These are phyloP conservation scores for Percopsis transmontana DNA, from an alignment of 2,113 vertebrate species.

Conservation along the genomic window DNA sequence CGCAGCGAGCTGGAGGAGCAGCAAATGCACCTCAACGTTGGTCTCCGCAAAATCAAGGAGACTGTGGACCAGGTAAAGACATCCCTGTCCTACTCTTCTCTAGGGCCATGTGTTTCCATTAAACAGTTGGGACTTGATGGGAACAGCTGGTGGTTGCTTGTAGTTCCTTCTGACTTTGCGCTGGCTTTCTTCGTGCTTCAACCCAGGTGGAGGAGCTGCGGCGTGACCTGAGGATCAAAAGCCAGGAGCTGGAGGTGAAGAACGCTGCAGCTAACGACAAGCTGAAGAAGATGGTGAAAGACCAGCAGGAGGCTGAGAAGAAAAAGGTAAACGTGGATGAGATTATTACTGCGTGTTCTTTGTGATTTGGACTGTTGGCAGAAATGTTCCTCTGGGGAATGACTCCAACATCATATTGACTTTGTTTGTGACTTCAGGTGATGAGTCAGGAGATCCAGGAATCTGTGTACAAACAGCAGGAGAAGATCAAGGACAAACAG, in stretches of 20 bases:
- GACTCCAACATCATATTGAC: no score
- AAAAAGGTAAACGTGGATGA: conserved; percentile 83
- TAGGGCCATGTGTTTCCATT: no score
- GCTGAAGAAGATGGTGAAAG: conserved; percentile 99
- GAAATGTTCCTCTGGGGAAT: no score
- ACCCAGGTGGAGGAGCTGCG: conserved; percentile 93
- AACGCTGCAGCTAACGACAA: conserved; percentile 98
- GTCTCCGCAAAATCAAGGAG: conserved; percentile 97
- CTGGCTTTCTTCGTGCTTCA: not conserved
- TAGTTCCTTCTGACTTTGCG: not conserved
- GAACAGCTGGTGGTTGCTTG: not conserved
- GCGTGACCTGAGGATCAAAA: conserved; percentile 94
- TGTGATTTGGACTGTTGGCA: not conserved
- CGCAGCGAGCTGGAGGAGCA: conserved; percentile 97
- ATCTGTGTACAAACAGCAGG: conserved; percentile 95
- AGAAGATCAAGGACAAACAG: conserved; percentile 95
- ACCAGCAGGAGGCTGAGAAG: conserved; percentile 98
- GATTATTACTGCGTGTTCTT: not conserved
- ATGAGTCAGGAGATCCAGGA: conserved; percentile 99
- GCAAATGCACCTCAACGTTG: conserved; percentile 98
- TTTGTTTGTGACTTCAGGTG: conserved; percentile 77
- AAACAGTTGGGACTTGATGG: no score
- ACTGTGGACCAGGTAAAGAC: conserved; percentile 91
- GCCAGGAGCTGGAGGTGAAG: conserved; percentile 96
- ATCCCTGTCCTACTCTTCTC: not conserved